Conservation (phyloP, 2,888 invertebrate species). For the Eudemis profundana region DNA sequence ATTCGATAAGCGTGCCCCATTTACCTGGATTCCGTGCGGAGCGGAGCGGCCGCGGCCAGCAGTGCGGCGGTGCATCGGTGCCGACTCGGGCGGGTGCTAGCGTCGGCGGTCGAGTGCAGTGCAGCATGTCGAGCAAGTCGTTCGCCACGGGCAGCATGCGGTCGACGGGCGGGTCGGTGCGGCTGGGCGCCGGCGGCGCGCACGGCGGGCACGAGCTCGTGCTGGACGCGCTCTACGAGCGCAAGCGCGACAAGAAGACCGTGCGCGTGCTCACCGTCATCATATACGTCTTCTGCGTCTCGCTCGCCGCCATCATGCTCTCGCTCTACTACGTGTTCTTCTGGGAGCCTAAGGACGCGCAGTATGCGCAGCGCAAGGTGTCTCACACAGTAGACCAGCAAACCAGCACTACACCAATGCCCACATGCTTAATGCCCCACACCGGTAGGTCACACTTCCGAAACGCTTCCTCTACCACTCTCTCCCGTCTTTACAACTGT, state of each 20-base stretch:
- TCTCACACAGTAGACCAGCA: constrained; percentile 80
- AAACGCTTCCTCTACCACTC: constrained; percentile 65
- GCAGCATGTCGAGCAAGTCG: constrained; percentile 84
- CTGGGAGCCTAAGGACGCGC: constrained; percentile 92
- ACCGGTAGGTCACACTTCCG: constrained; percentile 81
- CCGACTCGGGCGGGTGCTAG: constrained; percentile 44
- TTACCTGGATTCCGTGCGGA: constrained; percentile 67
- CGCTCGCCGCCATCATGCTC: constrained; percentile 96
- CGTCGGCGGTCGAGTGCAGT: constrained; percentile 5
- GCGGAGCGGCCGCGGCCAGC: constrained; percentile 53
- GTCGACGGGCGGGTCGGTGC: constrained; percentile 76
- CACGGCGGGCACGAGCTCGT: constrained; percentile 85
- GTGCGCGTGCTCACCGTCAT: constrained; percentile 96
- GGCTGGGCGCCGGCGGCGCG: constrained; percentile 61
- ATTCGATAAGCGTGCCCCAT: constrained; percentile 81
- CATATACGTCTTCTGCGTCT: constrained; percentile 97
- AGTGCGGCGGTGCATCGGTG: constrained; percentile 63
- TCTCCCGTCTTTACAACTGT: constrained; percentile 44
- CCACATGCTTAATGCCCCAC: constrained; percentile 84
- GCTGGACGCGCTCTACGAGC: constrained; percentile 91
- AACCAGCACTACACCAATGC: constrained; percentile 83
- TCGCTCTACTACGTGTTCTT: constrained; percentile 97
- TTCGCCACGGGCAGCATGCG: constrained; percentile 84
- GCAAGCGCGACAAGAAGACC: constrained; percentile 94
- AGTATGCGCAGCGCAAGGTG: constrained; percentile 82